Evolutionary conservation across 2,888 invertebrate genomes (phyloP).

Genomic region (Stenurella melanura): DNA sequence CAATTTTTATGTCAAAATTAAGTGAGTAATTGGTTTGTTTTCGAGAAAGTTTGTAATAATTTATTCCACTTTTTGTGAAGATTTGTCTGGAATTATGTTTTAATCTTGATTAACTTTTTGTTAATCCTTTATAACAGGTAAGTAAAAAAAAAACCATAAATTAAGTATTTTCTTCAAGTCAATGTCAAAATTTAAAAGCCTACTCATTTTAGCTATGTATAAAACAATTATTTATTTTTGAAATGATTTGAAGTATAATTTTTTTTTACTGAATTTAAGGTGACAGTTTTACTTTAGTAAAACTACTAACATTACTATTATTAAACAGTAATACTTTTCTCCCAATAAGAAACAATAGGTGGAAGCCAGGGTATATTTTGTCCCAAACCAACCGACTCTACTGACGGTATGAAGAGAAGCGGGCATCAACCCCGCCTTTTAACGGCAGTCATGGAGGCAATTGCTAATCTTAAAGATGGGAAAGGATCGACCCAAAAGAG

Average conservation of each 20-base stretch:
- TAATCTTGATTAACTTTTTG: slow-evolving; percentile 5
- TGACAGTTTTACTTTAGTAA: background rate
- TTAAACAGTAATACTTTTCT: background rate
- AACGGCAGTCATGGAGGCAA: slow-evolving; percentile 60
- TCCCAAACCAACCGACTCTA: background rate
- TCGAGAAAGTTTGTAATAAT: slow-evolving; percentile 28
- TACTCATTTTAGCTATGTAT: background rate
- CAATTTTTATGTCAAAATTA: slow-evolving; percentile 37
- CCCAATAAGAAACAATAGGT: slow-evolving; percentile 33
- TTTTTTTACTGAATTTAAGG: background rate
- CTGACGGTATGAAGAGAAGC: slow-evolving; percentile 13
- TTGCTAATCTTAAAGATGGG: slow-evolving; percentile 57
- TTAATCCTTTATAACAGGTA: background rate
- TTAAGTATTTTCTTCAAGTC: slow-evolving; percentile 1
- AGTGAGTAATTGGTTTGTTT: slow-evolving; percentile 35
- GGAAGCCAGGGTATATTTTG: slow-evolving; percentile 36
- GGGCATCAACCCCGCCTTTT: slow-evolving; percentile 52
- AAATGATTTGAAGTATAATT: background rate
- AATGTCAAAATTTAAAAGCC: background rate
- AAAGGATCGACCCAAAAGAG: slow-evolving; percentile 58
- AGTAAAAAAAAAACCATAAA: slow-evolving; percentile 5
- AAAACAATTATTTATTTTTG: background rate
- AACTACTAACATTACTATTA: background rate
- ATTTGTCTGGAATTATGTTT: slow-evolving; percentile 11
- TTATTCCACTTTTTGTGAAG: slow-evolving; percentile 6